A percentile compares a stretch with the other conserved stretches of the same genome.
Conservation (phyloP, 1,140 invertebrate genomes). For the Marisa cornuarietis region DNA sequence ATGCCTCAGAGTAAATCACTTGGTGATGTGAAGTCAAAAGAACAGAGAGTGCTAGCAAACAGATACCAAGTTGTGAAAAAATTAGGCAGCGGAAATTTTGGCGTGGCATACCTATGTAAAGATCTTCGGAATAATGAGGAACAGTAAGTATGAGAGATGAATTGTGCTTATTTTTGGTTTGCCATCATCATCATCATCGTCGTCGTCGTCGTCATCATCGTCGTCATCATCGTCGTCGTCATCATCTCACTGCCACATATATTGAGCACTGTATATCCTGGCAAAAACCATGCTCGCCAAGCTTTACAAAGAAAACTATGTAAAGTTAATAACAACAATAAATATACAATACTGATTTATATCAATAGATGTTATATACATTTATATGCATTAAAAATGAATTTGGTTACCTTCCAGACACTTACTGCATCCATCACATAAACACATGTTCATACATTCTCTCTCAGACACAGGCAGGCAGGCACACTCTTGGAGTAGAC, state of each 20-base stretch:
- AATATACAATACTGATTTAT: background rate
- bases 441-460: no score
- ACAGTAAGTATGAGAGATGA: slow-evolving; percentile 26
- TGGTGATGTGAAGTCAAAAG: slow-evolving; percentile 40
- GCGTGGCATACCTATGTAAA: slow-evolving; percentile 62
- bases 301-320: background rate
- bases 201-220: no score
- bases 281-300: background rate
- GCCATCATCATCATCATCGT: background rate
- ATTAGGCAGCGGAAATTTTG: slow-evolving; percentile 66
- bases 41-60: slow-evolving; percentile 54
- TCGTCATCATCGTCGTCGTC: background rate
- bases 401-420: no score
- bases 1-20: slow-evolving; percentile 41
- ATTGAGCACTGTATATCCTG: background rate
- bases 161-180: background rate
- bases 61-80: slow-evolving; percentile 62
- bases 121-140: slow-evolving; percentile 52
- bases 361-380: background rate
- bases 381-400: background rate
- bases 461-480: no score
- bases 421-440: no score
- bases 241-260: background rate
- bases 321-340: background rate
- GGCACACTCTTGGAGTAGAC: background rate